Percentiles rank a stretch among this genome's conserved stretches.
These are phyloP conservation scores for Lepidochitona cinerea DNA, from an alignment of 2,888 invertebrate genomes.

Conservation along the genomic window DNA sequence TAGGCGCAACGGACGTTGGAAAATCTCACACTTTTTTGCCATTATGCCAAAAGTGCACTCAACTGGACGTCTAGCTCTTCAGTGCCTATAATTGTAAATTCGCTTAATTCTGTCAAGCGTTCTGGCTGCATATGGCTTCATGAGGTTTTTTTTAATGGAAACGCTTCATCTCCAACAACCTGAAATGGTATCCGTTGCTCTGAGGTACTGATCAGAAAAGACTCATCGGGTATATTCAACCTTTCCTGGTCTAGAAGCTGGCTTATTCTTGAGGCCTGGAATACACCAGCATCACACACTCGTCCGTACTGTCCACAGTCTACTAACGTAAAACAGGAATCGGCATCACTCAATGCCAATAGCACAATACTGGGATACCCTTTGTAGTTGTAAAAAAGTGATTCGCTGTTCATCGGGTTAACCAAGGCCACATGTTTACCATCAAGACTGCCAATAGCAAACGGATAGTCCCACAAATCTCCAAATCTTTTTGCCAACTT, in stretches of 20 bases:
- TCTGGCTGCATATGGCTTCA: too few relatives aligned
- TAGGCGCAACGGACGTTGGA: too few relatives aligned
- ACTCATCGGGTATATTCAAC: slow-evolving; percentile 10
- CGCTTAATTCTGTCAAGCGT: too few relatives aligned
- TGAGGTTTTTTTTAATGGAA: slow-evolving; percentile 17
- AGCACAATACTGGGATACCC: slow-evolving; percentile 20
- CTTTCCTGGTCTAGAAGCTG: too few relatives aligned
- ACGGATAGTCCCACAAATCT: slow-evolving; percentile 20
- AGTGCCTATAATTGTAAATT: too few relatives aligned
- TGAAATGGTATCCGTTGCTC: slow-evolving; percentile 4
- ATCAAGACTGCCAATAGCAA: slow-evolving; percentile 17
- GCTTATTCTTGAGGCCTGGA: neutral
- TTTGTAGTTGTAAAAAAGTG: slow-evolving; percentile 10
- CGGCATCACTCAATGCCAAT: slow-evolving; percentile 18
- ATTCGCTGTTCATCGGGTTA: too few relatives aligned
- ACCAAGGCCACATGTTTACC: too few relatives aligned
- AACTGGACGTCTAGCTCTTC: too few relatives aligned
- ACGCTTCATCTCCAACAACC: slow-evolving; percentile 14
- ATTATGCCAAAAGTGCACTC: too few relatives aligned
- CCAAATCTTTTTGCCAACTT: slow-evolving; percentile 16
- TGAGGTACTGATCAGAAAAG: slow-evolving; percentile 4
- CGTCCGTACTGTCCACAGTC: slow-evolving; percentile 17
- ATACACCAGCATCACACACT: slow-evolving; percentile 14
- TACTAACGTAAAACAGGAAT: slow-evolving; percentile 9
- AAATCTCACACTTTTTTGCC: too few relatives aligned